phyloP scores from a whole-genome alignment of 1,140 invertebrate genomes.

The Atta cephalotes region DNA sequence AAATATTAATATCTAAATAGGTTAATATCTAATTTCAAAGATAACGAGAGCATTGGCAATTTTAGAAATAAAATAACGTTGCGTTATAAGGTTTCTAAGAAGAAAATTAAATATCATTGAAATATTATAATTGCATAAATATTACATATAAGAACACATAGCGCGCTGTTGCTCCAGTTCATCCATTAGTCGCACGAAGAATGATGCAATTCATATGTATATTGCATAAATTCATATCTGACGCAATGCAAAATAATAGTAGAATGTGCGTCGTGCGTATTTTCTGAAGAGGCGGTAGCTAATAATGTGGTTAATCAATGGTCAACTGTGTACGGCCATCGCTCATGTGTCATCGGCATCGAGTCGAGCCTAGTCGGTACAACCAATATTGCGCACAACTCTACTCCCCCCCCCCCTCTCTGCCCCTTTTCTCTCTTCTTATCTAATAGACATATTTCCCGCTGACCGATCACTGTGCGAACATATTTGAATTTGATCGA shows the following conservation, averaged over 20 bases:
- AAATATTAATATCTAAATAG: not conserved
- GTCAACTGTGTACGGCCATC: slow-evolving; percentile 73
- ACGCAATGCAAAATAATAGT: slow-evolving; percentile 32
- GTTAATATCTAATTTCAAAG: not conserved
- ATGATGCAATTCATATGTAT: not conserved
- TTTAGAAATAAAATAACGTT: not conserved
- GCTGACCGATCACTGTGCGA: slow-evolving; percentile 61
- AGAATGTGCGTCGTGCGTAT: not conserved
- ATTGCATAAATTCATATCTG: not conserved
- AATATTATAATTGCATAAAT: not conserved
- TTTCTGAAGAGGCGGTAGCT: slow-evolving; percentile 62
- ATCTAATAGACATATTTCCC: slow-evolving; percentile 80
- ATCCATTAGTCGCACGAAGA: slow-evolving; percentile 12
- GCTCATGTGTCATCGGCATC: slow-evolving; percentile 79
- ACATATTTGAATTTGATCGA: slow-evolving; percentile 47
- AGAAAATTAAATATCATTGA: not conserved
- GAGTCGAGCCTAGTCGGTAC: slow-evolving; percentile 63
- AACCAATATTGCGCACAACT: slow-evolving; percentile 75
- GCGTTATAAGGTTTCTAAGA: not conserved
- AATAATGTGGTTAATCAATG: slow-evolving; percentile 74
- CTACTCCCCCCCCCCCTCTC: slow-evolving; percentile 15
- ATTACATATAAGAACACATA: not conserved
- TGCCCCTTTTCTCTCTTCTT: slow-evolving; percentile 2
- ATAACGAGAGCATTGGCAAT: not conserved
- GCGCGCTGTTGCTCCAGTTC: too few species aligned